These are phyloP conservation scores for Calephelis virginiensis DNA, from an alignment of 1,140 invertebrate species.

Conservation along the genomic window DNA sequence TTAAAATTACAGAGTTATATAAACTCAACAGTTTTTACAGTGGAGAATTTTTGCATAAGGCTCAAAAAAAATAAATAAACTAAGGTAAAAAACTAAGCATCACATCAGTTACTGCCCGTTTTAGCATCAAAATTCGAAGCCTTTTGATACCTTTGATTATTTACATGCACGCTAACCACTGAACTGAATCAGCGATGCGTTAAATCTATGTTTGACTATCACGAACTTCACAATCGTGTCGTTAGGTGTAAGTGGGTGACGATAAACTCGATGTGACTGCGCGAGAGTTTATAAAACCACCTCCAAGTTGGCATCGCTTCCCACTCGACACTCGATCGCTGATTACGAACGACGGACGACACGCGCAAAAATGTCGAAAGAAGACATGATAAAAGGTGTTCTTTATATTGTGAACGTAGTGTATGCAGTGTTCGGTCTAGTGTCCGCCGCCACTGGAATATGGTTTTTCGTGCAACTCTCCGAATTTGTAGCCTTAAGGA, in stretches of 20 bases:
- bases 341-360: conserved; percentile 43
- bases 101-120: too few relatives aligned
- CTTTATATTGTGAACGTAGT: conserved; percentile 65
- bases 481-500: conserved; percentile 63
- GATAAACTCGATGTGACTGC: conserved; percentile 33
- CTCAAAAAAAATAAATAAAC: too few relatives aligned
- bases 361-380: conserved; percentile 55
- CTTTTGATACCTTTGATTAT: not conserved
- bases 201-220: not conserved
- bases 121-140: too few relatives aligned
- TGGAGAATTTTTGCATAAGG: too few relatives aligned
- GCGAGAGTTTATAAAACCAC: conserved; percentile 63
- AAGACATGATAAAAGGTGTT: conserved; percentile 58
- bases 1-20: too few relatives aligned
- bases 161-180: not conserved
- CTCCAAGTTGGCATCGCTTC: conserved; percentile 45
- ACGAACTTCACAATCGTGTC: conserved; percentile 28
- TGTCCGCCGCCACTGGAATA: conserved; percentile 63
- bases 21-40: too few relatives aligned
- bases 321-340: conserved; percentile 63
- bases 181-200: not conserved
- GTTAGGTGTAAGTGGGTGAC: conserved; percentile 26
- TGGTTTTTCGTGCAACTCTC: conserved; percentile 72
- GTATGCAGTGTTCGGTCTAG: conserved; percentile 64
- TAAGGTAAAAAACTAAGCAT: too few relatives aligned